Evolutionary conservation across 2,888 invertebrate genomes (phyloP).

Genomic region (Scaptodrosophila latifasciaeformis): DNA sequence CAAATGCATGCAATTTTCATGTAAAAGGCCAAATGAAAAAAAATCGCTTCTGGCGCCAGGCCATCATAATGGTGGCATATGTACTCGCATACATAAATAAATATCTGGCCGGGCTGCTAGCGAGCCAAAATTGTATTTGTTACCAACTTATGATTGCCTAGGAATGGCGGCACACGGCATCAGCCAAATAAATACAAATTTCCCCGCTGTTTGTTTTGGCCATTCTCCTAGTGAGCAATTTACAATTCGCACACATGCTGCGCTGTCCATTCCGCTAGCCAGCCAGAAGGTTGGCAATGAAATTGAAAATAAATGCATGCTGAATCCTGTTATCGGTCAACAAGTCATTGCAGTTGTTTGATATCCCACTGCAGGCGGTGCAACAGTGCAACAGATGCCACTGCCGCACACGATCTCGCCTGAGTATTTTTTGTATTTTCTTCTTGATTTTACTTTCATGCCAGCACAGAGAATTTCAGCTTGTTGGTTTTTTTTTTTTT

Average conservation of each 20-base stretch:
- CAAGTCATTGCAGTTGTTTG: constrained; percentile 54
- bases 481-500: constrained; percentile 27
- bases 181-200: constrained; percentile 42
- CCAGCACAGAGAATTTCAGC: constrained; percentile 9
- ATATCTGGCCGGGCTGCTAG: constrained; percentile 33
- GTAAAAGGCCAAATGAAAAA: constrained; percentile 40
- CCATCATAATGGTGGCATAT: not conserved
- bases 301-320: constrained; percentile 62
- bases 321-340: constrained; percentile 60
- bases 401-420: constrained; percentile 33
- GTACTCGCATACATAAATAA: constrained; percentile 53
- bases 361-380: constrained; percentile 37
- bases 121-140: constrained; percentile 6
- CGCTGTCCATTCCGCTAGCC: constrained; percentile 15
- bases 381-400: constrained; percentile 36
- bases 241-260: constrained; percentile 66
- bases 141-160: too few relatives aligned
- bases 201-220: constrained; percentile 58
- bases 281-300: constrained; percentile 44
- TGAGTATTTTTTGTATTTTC: not conserved
- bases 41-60: constrained; percentile 1
- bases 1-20: constrained; percentile 33
- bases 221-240: constrained; percentile 44
- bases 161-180: too few relatives aligned
- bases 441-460: constrained; percentile 52